A percentile compares a stretch with the other conserved stretches of the same genome.
Evolutionary conservation across 2,113 vertebrate genomes (phyloP).

Genomic region (Sterrhoptilus dennistouni): DNA sequence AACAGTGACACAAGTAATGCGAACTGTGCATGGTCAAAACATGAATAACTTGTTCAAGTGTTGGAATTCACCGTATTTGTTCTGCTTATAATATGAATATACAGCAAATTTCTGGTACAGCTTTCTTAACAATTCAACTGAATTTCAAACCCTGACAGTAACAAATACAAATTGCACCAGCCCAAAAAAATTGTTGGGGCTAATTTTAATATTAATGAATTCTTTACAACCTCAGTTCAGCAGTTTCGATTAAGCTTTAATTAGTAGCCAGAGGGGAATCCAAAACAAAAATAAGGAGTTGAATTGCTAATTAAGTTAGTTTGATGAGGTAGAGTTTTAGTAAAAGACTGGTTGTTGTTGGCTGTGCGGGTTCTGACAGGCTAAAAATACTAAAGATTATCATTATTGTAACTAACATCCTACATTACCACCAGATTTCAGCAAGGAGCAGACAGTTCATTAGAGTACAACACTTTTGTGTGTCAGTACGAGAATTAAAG

Average conservation of each 20-base stretch:
- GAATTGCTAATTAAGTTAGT: conserved; percentile 99
- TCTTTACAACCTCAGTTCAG: conserved; percentile 99
- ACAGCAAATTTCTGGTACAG: conserved; percentile 69
- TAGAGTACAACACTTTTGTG: conserved; percentile 73
- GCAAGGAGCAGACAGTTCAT: conserved; percentile 75
- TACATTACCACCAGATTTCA: conserved; percentile 66
- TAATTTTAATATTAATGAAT: conserved; percentile 99
- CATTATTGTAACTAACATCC: conserved; percentile 79
- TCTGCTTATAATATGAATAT: conserved; percentile 69
- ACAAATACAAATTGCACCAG: conserved; percentile 88
- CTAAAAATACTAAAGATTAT: conserved; percentile 88
- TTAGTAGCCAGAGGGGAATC: conserved; percentile 99
- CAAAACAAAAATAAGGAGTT: conserved; percentile 98
- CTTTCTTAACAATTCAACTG: conserved; percentile 77
- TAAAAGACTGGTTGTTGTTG: conserved; percentile 86
- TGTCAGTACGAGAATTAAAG: conserved; percentile 75
- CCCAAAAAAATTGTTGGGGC: conserved; percentile 90
- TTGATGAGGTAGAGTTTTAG: conserved; percentile 89
- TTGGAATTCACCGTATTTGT: conserved; percentile 61
- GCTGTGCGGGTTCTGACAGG: conserved; percentile 84
- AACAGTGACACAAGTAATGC: conserved; percentile 48
- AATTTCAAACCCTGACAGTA: conserved; percentile 87
- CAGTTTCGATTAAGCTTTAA: conserved; percentile 99
- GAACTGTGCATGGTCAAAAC: conserved; percentile 18
- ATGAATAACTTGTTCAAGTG: conserved; percentile 51